Base-by-base conservation (phyloP, 2,113 vertebrate genomes). In the Morone chrysops region DNA sequence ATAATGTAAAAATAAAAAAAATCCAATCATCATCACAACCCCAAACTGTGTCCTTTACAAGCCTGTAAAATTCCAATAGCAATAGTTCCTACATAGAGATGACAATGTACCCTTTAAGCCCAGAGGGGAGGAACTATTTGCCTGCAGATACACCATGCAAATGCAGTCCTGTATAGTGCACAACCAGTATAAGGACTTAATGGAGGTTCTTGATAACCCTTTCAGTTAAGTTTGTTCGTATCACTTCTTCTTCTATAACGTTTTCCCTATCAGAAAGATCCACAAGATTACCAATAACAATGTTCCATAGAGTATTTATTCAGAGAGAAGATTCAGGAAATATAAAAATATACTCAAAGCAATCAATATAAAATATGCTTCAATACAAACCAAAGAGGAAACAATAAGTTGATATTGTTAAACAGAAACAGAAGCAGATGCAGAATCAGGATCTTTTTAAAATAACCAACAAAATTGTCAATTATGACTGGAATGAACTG, bases 281-380 rank as follows among this genome's bases (percentile, higher is more conserved):
- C 13, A n/a, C 16, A 31, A 47, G 43, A 36, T 50, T 18, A 51
- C 18, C 17, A 69, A 31, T n/a, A 16, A 50, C 12, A 71, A 14
- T 45, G 38, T 18, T 6, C 13, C 31, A 56, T 6, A 31, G 3
- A 41, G 9, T 11, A 53, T 70, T 70, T 41, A 31, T 73, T 70
- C 45, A 60, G n/a, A 57, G 38, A 70, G 43, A 13, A 75, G 56
- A 31, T 20, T 18, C 1, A 17, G 40, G 13, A 14, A 43, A 45
- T 75, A 84, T 7, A 84, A 81, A 90, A 83, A 81, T 81, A 88
- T 75, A 90, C 83, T 72, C 56, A 22, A 66, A 16, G 70, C 8
- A 57, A 59, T 54, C 10, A 45, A 63, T 45, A 73, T 8, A 74
- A 41, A 74, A 73, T 41, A 31, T 47, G 12, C 0, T 67, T 6